Conservation (phyloP, 2,888 invertebrate genomes). For the Brachyopa scutellaris region DNA sequence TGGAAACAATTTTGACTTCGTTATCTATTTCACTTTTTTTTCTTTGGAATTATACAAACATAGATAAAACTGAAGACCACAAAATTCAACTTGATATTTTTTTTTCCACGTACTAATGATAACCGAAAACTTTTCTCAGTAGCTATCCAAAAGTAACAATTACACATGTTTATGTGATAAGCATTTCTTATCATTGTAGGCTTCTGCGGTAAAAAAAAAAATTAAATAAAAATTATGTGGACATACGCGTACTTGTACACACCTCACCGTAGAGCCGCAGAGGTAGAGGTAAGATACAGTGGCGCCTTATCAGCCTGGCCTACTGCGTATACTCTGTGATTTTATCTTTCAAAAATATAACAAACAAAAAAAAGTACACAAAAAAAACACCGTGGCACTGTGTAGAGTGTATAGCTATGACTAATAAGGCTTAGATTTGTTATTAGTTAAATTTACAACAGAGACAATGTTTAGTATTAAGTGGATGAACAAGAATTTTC, state of each 20-base stretch:
- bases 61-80: slow-evolving; percentile 58
- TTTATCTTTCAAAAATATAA: slow-evolving; percentile 53
- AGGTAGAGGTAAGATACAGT: slow-evolving; percentile 14
- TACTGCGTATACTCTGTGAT: slow-evolving; percentile 42
- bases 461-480: slow-evolving; percentile 42
- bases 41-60: slow-evolving; percentile 37
- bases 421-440: slow-evolving; percentile 58
- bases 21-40: slow-evolving; percentile 34
- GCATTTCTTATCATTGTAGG: slow-evolving; percentile 56
- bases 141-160: slow-evolving; percentile 48
- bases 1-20: slow-evolving; percentile 24
- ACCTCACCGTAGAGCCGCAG: too few relatives aligned
- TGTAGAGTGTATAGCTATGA: slow-evolving; percentile 15
- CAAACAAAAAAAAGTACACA: slow-evolving; percentile 24
- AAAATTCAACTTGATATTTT: slow-evolving; percentile 13
- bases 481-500: slow-evolving; percentile 34
- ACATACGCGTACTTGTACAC: slow-evolving; percentile 16
- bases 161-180: slow-evolving; percentile 67
- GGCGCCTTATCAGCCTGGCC: slow-evolving; percentile 59
- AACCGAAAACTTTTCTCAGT: slow-evolving; percentile 39
- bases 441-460: slow-evolving; percentile 63
- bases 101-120: slow-evolving; percentile 12
- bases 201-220: slow-evolving; percentile 40
- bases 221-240: slow-evolving; percentile 17
- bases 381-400: neutral